Evolutionary conservation across 2,113 vertebrate genomes (phyloP).

Genomic region (Brachyhypopomus occidentalis): DNA sequence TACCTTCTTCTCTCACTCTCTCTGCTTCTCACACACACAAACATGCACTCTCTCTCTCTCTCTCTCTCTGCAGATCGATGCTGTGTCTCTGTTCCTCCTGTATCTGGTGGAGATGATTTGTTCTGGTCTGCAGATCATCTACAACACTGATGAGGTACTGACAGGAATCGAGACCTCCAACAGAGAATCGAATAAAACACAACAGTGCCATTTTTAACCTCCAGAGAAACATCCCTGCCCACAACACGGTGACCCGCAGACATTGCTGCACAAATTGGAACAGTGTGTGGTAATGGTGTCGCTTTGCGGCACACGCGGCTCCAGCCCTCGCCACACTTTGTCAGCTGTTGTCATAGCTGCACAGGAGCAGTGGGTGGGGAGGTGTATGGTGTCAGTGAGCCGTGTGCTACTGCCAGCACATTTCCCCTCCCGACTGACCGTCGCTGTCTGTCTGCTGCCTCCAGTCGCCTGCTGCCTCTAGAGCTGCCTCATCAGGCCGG

Average conservation of each 20-base stretch:
- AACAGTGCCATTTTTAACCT: neutral
- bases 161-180: neutral
- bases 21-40: neutral
- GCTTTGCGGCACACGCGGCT: neutral
- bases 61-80: slow-evolving; percentile 83
- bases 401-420: neutral
- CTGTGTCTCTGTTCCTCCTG: slow-evolving; percentile 90
- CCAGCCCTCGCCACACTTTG: neutral
- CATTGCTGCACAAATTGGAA: neutral
- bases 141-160: slow-evolving; percentile 97
- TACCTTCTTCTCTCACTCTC: no score
- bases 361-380: neutral
- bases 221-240: neutral
- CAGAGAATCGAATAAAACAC: neutral
- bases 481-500: neutral
- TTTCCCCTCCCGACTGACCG: neutral
- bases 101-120: slow-evolving; percentile 99
- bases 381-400: neutral
- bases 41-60: slow-evolving; percentile 21
- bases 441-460: neutral
- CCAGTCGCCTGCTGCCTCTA: neutral
- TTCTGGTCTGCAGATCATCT: slow-evolving; percentile 96
- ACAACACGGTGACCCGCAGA: neutral
- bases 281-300: neutral
- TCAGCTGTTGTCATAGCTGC: neutral